Percentiles rank a stretch among this genome's conserved stretches.
Evolutionary conservation across 2,888 invertebrate genomes (phyloP).

Genomic region (Diarsia rubi): DNA sequence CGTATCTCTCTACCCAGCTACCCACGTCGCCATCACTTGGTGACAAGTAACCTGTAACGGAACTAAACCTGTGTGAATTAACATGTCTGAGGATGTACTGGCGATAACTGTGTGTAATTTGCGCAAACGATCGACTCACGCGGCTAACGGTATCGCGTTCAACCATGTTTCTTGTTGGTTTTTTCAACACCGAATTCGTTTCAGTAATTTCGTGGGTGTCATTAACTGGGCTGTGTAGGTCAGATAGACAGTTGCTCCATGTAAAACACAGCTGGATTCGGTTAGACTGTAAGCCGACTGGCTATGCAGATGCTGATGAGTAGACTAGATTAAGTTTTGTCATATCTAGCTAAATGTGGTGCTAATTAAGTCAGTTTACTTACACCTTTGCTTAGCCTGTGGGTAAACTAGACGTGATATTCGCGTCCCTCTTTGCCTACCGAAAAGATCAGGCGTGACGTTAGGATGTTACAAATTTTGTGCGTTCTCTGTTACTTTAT

Average conservation of each 20-base stretch:
- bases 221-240: no score
- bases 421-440: neutral
- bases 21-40: constrained; percentile 1
- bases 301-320: no score
- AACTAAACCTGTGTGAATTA: constrained; percentile 56
- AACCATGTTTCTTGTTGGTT: constrained; percentile 33
- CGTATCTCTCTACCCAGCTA: neutral
- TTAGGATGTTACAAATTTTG: neutral
- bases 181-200: neutral
- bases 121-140: constrained; percentile 59
- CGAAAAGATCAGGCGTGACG: neutral
- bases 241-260: no score
- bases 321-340: neutral
- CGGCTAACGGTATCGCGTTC: constrained; percentile 44
- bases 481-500: neutral
- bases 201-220: neutral
- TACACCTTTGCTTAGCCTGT: neutral
- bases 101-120: constrained; percentile 65
- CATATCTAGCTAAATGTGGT: no score
- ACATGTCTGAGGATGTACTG: constrained; percentile 52
- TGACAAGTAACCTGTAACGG: constrained; percentile 60
- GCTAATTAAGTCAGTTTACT: neutral
- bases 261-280: no score
- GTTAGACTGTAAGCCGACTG: no score
- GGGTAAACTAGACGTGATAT: neutral